phyloP scores from a whole-genome alignment of 2,113 vertebrate genomes.

The Pithys albifrons region DNA sequence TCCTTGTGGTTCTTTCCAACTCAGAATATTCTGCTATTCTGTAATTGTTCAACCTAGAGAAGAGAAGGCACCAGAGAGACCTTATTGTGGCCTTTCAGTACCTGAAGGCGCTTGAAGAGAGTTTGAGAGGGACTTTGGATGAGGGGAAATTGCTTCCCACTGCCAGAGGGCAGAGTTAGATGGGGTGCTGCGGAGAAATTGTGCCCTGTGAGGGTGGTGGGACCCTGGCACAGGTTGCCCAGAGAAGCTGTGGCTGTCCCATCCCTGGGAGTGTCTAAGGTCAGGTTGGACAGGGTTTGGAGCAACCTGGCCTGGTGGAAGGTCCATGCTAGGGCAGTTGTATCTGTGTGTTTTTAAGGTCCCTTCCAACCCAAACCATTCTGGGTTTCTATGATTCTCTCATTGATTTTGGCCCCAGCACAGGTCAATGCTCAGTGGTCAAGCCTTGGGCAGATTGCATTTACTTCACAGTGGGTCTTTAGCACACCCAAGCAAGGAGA shows the following conservation, averaged over 20 bases:
- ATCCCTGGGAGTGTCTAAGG: not conserved
- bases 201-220: fast-evolving
- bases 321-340: not conserved
- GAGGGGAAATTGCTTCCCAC: not conserved
- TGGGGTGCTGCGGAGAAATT: not conserved
- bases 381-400: not conserved
- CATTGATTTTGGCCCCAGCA: not conserved
- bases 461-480: not conserved
- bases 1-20: not conserved
- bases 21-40: not conserved
- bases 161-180: not conserved
- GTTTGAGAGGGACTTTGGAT: not conserved
- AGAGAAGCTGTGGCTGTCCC: not conserved
- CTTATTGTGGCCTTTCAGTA: not conserved
- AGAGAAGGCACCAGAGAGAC: not conserved
- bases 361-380: not conserved
- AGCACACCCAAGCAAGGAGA: not conserved
- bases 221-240: not conserved
- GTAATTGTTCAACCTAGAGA: not conserved
- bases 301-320: not conserved
- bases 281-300: not conserved
- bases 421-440: not conserved
- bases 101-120: not conserved
- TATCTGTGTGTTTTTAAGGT: too few species aligned
- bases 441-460: not conserved